phyloP scores from a whole-genome alignment of 2,113 vertebrate genomes.

The Pseudonaja textilis region DNA sequence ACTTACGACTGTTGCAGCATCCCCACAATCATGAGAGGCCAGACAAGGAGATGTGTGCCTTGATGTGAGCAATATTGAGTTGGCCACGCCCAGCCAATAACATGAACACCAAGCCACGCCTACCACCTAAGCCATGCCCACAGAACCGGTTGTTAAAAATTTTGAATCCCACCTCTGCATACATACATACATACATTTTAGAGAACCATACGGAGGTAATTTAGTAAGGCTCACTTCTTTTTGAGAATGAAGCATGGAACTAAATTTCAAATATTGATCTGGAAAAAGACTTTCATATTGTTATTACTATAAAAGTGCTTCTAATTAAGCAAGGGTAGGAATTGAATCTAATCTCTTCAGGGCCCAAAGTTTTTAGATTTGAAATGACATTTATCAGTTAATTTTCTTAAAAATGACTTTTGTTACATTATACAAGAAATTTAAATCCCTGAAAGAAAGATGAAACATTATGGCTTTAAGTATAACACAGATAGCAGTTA shows the following conservation, averaged over 20 bases:
- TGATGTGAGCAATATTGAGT: too few species aligned
- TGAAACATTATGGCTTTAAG: conserved; percentile 68
- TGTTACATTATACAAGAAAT: conserved; percentile 74
- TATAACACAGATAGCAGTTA: conserved; percentile 70
- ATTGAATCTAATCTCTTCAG: conserved; percentile 77
- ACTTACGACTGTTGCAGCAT: too few species aligned
- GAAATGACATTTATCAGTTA: conserved; percentile 68
- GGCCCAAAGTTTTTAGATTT: conserved; percentile 5
- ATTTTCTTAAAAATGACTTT: conserved; percentile 78
- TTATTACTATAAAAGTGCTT: conserved; percentile 80
- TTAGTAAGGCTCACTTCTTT: conserved; percentile 73
- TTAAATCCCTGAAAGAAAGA: conserved; percentile 67
- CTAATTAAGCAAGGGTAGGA: conserved; percentile 78
- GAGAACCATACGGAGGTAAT: conserved; percentile 57
- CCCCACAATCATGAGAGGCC: too few species aligned
- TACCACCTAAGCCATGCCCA: too few species aligned
- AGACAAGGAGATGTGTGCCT: too few species aligned
- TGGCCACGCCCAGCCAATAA: too few species aligned
- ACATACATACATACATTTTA: conserved; percentile 48
- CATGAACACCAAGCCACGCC: too few species aligned
- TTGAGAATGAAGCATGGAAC: conserved; percentile 72
- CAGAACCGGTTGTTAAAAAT: too few species aligned
- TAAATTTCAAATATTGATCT: conserved; percentile 79
- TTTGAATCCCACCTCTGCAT: too few species aligned
- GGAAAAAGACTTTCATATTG: conserved; percentile 81